A percentile compares a stretch with the other conserved stretches of the same genome.
phyloP scores from a whole-genome alignment of 2,888 invertebrate species.

The Microctonus aethiopoides region DNA sequence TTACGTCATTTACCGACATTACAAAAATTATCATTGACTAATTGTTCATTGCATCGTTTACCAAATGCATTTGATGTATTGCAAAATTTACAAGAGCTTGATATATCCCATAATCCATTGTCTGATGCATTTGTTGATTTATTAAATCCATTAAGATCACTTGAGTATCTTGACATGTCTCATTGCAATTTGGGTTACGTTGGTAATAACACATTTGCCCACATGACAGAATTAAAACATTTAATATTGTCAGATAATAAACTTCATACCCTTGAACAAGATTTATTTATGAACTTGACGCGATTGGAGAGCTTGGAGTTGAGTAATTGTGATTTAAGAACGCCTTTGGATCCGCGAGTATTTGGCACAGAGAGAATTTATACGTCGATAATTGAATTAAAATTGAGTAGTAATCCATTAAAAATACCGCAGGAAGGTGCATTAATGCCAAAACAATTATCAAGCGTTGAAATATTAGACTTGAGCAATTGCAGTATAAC shows the following conservation, averaged over 20 bases:
- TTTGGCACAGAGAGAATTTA: conserved; percentile 75
- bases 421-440: conserved; percentile 72
- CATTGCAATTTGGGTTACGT: conserved; percentile 77
- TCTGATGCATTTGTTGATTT: conserved; percentile 76
- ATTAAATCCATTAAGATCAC: conserved; percentile 74
- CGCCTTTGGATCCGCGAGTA: conserved; percentile 74
- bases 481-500: conserved; percentile 75
- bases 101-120: conserved; percentile 78
- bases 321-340: conserved; percentile 76
- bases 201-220: conserved; percentile 75
- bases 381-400: conserved; percentile 75
- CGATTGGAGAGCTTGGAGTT: conserved; percentile 76
- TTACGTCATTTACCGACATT: conserved; percentile 75
- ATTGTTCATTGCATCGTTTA: conserved; percentile 74
- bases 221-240: conserved; percentile 76
- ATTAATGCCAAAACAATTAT: conserved; percentile 75
- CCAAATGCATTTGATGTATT: conserved; percentile 77
- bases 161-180: conserved; percentile 80
- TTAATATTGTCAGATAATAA: conserved; percentile 78
- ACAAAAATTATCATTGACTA: conserved; percentile 75
- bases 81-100: conserved; percentile 75
- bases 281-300: conserved; percentile 76
- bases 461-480: conserved; percentile 74
- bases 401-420: conserved; percentile 76
- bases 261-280: conserved; percentile 74